phyloP scores from a whole-genome alignment of 2,797 vertebrate genomes.

The Gymnopithys bicolor region DNA sequence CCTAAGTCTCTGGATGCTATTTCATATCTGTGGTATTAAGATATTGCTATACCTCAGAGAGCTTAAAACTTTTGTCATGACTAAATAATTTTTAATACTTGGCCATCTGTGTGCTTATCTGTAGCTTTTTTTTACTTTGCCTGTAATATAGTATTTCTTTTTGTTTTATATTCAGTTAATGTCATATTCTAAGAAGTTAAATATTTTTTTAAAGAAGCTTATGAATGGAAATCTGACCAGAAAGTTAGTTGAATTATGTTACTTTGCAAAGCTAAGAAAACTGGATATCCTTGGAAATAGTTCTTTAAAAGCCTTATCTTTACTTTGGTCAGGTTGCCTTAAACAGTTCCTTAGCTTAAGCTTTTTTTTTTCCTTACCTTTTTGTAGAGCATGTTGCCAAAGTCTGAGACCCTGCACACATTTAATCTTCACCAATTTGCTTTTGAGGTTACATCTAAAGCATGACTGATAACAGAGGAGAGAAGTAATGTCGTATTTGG shows the following conservation, averaged over 20 bases:
- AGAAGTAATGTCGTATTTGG: background rate
- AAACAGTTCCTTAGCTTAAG: slow-evolving; percentile 34
- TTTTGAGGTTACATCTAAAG: slow-evolving; percentile 21
- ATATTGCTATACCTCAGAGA: slow-evolving; percentile 59
- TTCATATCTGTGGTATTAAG: slow-evolving; percentile 28
- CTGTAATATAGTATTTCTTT: background rate
- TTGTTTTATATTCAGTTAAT: slow-evolving; percentile 15
- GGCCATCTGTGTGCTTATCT: background rate
- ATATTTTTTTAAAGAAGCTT: slow-evolving; percentile 27
- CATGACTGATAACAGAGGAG: slow-evolving; percentile 20
- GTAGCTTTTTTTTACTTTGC: background rate
- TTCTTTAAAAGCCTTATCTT: slow-evolving; percentile 61
- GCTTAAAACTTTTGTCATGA: slow-evolving; percentile 7
- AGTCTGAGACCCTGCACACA: slow-evolving; percentile 23
- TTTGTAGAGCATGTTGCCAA: slow-evolving; percentile 11
- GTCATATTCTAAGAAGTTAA: background rate
- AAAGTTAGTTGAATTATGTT: slow-evolving; percentile 8
- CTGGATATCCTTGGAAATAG: slow-evolving; percentile 26
- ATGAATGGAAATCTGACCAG: slow-evolving; percentile 42
- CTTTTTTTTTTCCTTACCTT: background rate
- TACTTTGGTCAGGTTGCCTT: slow-evolving; percentile 40
- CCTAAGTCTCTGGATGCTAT: background rate
- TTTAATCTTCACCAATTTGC: slow-evolving; percentile 32
- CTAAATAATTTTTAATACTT: background rate
- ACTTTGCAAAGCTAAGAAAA: slow-evolving; percentile 24